Percentiles rank a stretch among this genome's conserved stretches.
Conservation (phyloP, 1,140 invertebrate species). For the Nasonia longicornis region DNA sequence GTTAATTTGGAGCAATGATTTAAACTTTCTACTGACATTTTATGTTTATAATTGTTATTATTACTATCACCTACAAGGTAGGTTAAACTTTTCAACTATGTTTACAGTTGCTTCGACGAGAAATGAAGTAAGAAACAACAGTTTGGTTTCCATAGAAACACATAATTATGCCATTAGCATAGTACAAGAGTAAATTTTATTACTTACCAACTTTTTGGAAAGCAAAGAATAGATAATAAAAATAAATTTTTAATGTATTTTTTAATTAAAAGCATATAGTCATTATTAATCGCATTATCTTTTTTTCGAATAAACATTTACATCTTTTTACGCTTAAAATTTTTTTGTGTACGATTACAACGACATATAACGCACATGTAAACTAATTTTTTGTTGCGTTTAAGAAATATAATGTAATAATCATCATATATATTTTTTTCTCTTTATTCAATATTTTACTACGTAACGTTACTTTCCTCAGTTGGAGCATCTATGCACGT, state of each 20-base stretch:
- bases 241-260: constrained; percentile 37
- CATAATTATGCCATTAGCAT: constrained; percentile 19
- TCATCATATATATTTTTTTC: constrained; percentile 43
- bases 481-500: constrained; percentile 41
- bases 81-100: constrained; percentile 34
- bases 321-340: constrained; percentile 39
- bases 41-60: constrained; percentile 30
- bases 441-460: constrained; percentile 40
- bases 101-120: constrained; percentile 22
- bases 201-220: constrained; percentile 40
- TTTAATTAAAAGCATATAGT: constrained; percentile 45
- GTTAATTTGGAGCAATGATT: constrained; percentile 42
- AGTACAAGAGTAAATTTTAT: constrained; percentile 21
- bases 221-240: constrained; percentile 38
- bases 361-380: constrained; percentile 46
- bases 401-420: constrained; percentile 46
- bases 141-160: constrained; percentile 46
- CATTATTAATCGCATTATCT: constrained; percentile 42
- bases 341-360: constrained; percentile 47
- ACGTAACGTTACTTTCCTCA: constrained; percentile 46
- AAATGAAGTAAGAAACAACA: constrained; percentile 40
- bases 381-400: constrained; percentile 48
- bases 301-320: constrained; percentile 46
- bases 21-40: constrained; percentile 40
- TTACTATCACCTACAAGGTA: constrained; percentile 23